Evolutionary conservation across 2,888 invertebrate species (phyloP).

Genomic region (Melanostoma mellinum): DNA sequence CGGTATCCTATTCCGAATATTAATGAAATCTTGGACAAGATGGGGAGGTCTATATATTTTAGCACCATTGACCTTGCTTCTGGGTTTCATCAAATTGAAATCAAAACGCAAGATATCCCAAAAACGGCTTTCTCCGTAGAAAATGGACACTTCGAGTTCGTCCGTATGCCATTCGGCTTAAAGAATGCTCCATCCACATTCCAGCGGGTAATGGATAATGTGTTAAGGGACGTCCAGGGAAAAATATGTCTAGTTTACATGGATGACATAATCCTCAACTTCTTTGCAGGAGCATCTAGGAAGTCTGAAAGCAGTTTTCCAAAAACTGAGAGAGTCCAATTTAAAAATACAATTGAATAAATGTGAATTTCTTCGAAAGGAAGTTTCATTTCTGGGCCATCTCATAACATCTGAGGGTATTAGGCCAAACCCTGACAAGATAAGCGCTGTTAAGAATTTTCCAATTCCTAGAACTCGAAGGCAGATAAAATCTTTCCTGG

Average conservation of each 20-base stretch:
- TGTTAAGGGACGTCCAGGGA: constrained; percentile 8
- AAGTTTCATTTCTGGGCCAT: constrained; percentile 9
- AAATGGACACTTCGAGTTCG: constrained; percentile 49
- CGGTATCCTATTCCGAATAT: constrained; percentile 2
- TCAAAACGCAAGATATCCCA: constrained; percentile 3
- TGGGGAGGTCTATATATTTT: background rate
- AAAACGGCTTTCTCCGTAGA: constrained; percentile 10
- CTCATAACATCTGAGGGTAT: constrained; percentile 3
- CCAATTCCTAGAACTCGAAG: constrained; percentile 11
- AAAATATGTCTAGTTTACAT: constrained; percentile 35
- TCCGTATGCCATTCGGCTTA: constrained; percentile 45
- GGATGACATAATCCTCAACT: constrained; percentile 48
- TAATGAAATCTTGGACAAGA: background rate
- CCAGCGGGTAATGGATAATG: constrained; percentile 39
- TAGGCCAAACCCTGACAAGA: constrained; percentile 15
- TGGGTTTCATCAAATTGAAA: constrained; percentile 46
- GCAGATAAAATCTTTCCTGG: background rate
- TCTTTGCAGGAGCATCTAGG: constrained; percentile 39
- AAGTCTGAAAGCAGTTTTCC: constrained; percentile 33
- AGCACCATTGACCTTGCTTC: background rate
- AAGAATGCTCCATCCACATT: constrained; percentile 50
- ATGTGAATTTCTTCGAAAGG: constrained; percentile 47
- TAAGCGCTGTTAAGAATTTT: background rate
- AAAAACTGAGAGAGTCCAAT: constrained; percentile 32
- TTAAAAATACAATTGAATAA: constrained; percentile 37